Evolutionary conservation across 2,888 invertebrate genomes (phyloP).

Genomic region (Dromius quadrimaculatus): DNA sequence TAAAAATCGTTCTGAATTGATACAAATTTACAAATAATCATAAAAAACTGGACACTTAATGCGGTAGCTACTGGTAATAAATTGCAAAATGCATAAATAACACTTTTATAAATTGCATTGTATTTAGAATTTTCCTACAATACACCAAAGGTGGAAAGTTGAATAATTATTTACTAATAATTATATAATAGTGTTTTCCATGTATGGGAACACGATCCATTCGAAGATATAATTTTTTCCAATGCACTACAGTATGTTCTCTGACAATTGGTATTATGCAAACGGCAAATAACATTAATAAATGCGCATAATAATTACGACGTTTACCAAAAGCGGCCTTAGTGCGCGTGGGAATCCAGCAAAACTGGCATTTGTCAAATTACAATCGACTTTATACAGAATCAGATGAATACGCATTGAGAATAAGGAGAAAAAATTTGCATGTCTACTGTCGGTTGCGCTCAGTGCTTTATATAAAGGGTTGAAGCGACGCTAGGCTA

Average conservation of each 20-base stretch:
- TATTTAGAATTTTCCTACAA: constrained; percentile 12
- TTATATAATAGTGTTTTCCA: constrained; percentile 25
- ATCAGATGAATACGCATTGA: constrained; percentile 19
- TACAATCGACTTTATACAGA: constrained; percentile 17
- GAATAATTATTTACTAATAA: constrained; percentile 22
- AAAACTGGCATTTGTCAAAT: constrained; percentile 28
- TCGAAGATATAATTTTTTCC: constrained; percentile 30
- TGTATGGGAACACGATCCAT: constrained; percentile 1
- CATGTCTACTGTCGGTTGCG: constrained; percentile 44
- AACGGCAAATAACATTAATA: constrained; percentile 39
- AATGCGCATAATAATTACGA: constrained; percentile 40
- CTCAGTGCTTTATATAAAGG: too few species aligned
- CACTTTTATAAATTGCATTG: constrained; percentile 23
- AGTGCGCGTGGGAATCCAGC: constrained; percentile 32
- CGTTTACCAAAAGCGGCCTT: constrained; percentile 21
- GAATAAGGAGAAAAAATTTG: constrained; percentile 42
- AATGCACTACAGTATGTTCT: constrained; percentile 16
- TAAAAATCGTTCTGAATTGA: too few species aligned
- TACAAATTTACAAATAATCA: too few species aligned
- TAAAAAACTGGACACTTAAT: too few species aligned
- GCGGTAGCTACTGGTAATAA: too few species aligned
- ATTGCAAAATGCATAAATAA: too few species aligned
- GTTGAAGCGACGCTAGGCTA: constrained; percentile 57
- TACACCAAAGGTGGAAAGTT: constrained; percentile 28
- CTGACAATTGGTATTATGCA: constrained; percentile 38